phyloP scores from a whole-genome alignment of 1,140 invertebrate species.

The Solen grandis region DNA sequence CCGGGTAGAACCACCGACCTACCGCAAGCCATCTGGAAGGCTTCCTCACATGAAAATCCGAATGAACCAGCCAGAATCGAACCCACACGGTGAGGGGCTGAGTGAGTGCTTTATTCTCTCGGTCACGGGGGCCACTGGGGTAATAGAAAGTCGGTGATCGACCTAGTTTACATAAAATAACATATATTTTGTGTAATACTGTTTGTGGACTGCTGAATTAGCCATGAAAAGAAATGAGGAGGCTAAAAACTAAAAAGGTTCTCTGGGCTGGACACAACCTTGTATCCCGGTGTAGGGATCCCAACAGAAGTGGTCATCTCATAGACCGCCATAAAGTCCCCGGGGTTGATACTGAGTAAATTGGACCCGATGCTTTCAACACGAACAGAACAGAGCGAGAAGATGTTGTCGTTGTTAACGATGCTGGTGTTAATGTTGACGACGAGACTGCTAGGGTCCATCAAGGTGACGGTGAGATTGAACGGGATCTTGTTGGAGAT shows the following conservation, averaged over 20 bases:
- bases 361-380: conserved; percentile 16
- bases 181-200: background rate
- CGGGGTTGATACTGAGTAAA: conserved; percentile 4
- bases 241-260: no score
- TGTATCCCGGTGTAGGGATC: background rate
- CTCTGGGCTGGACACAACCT: background rate
- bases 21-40: no score
- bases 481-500: conserved; percentile 19
- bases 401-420: conserved; percentile 15
- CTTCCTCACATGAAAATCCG: no score
- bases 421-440: background rate
- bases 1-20: no score
- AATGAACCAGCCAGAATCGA: no score
- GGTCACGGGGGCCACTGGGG: no score
- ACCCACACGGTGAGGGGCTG: no score
- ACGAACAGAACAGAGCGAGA: conserved; percentile 4
- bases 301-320: background rate
- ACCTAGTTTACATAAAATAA: background rate
- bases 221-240: no score
- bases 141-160: background rate
- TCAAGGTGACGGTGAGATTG: background rate
- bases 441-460: background rate
- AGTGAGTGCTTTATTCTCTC: no score
- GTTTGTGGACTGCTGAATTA: no score
- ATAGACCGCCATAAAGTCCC: background rate